phyloP scores from a whole-genome alignment of 1,140 invertebrate species.

The Steinernema khuongi region DNA sequence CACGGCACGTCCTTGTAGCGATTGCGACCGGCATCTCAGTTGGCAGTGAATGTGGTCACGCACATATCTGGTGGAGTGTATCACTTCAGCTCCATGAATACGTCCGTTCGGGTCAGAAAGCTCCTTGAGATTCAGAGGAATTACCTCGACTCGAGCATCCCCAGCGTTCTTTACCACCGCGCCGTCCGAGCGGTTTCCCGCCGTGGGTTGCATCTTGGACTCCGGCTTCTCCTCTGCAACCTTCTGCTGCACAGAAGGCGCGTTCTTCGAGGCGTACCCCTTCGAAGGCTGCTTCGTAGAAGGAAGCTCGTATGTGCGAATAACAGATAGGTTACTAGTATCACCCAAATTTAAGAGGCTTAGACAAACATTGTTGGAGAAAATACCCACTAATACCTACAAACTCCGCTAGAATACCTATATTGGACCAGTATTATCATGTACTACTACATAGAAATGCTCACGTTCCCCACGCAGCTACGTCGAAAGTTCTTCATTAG shows the following conservation, averaged over 20 bases:
- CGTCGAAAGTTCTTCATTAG: no score
- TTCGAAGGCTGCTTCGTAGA: no score
- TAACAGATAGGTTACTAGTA: no score
- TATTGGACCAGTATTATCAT: no score
- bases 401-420: no score
- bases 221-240: neutral
- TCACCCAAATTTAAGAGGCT: no score
- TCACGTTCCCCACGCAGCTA: no score
- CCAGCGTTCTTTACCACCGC: neutral
- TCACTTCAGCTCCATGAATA: constrained; percentile 17
- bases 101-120: constrained; percentile 7
- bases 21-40: constrained; percentile 25
- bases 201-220: neutral
- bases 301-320: no score
- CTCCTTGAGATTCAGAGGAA: constrained; percentile 4
- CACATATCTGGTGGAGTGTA: constrained; percentile 20
- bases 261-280: no score
- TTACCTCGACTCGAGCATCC: neutral
- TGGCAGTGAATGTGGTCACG: constrained; percentile 12
- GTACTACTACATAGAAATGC: no score
- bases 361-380: no score
- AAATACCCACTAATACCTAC: no score
- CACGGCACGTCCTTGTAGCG: constrained; percentile 24
- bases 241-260: neutral
- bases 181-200: neutral